These are phyloP conservation scores for Cataglyphis hispanica DNA, from an alignment of 1,140 invertebrate species.

Conservation along the genomic window DNA sequence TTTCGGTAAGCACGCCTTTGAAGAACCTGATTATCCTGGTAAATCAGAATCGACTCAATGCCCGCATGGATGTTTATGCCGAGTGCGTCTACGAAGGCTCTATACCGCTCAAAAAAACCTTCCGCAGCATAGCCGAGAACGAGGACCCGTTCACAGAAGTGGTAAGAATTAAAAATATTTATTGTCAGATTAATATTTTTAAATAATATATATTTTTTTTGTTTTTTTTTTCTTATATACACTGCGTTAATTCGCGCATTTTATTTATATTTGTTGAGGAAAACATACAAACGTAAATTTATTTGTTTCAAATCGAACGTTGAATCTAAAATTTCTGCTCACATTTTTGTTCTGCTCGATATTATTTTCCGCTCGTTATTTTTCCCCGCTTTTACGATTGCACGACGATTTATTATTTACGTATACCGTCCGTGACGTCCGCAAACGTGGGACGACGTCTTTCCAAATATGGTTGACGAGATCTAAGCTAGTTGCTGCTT, in stretches of 20 bases:
- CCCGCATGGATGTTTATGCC: constrained; percentile 87
- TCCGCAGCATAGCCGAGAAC: constrained; percentile 84
- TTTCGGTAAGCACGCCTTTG: constrained; percentile 85
- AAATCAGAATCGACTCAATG: constrained; percentile 86
- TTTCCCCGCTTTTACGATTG: not conserved
- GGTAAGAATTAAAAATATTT: constrained; percentile 71
- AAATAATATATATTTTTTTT: too few relatives aligned
- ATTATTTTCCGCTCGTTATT: not conserved
- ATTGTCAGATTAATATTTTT: too few relatives aligned
- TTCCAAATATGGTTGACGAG: constrained; percentile 81
- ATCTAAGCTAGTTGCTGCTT: constrained; percentile 69
- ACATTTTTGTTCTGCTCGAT: not conserved
- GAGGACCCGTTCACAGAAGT: constrained; percentile 73
- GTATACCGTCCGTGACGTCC: constrained; percentile 65
- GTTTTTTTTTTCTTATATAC: too few relatives aligned
- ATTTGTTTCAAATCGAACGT: not conserved
- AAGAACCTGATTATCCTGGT: constrained; percentile 87
- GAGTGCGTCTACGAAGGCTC: constrained; percentile 88
- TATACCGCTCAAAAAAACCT: constrained; percentile 84
- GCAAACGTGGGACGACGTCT: constrained; percentile 81
- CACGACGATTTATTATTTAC: constrained; percentile 58
- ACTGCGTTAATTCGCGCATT: not conserved
- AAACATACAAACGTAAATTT: not conserved
- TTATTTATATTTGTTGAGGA: not conserved
- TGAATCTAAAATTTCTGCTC: not conserved